Base-by-base conservation (phyloP, 1,140 invertebrate species). In the Dryas iulia region DNA sequence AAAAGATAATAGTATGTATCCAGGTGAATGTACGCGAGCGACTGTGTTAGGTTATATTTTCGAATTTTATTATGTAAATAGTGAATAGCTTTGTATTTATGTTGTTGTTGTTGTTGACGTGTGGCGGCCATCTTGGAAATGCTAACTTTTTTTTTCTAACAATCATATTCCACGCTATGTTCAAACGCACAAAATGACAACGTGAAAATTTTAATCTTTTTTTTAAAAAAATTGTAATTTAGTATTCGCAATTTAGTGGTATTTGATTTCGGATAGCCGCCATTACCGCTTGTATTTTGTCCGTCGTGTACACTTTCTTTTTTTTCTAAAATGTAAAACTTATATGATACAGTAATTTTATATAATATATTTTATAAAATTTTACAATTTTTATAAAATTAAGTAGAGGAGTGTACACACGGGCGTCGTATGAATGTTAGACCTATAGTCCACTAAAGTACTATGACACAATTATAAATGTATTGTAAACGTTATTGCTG, bases 31-130 rank as follows among this genome's bases (percentile, higher is more conserved):
- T 54, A 69, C 68, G 57, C 70, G 67, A 64, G 72, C 67, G 68
- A 70, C 56, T 39, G 57, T 74, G 59, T 65, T 35, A 59, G 52
- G 59, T 60, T 77, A 59, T 66, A 64, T 59, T 56, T 75, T 77
- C 73, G 73, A 71, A 74, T 74, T 73, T 69, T 71, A 73, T 52
- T 59, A 60, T 82, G 77, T 86, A 82, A 77, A 83, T 83, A 83
- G 56, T 71, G 58, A 57, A 68, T 82, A 79, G 72, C 67, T 80
- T 79, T 73, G 78, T 83, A 79, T 85, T 76, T 79, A 83, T 83
- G 81, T 79, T 77, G 59, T 84, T 72, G 59, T 84, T 72, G 56
- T 74, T 62, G 60, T 71, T 70, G 33, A 65, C 61, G 74, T 72
- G 66, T 73, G 71, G 57, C 68, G 35, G 59, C 65, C 47, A 67